A percentile compares a stretch with the other conserved stretches of the same genome.
Evolutionary conservation across 2,113 vertebrate species (phyloP).

Genomic region (Nestor notabilis): DNA sequence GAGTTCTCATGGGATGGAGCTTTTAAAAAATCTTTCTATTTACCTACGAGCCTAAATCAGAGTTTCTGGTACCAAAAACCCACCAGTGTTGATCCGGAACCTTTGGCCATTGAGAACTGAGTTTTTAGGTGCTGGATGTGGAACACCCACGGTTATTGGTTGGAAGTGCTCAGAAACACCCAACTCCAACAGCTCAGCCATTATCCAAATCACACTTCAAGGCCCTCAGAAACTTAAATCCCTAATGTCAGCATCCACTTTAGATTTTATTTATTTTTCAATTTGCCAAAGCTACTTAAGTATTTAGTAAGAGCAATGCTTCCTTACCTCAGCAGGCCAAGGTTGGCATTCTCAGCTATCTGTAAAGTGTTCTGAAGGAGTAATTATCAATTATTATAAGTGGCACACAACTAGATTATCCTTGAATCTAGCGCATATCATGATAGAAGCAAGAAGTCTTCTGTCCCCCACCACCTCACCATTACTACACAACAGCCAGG

Average conservation of each 20-base stretch:
- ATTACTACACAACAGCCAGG: background rate
- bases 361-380: conserved; percentile 2
- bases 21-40: background rate
- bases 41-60: background rate
- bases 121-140: background rate
- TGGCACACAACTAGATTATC: background rate
- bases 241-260: background rate
- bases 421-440: background rate
- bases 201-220: background rate
- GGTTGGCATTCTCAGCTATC: background rate
- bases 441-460: background rate
- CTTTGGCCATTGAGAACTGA: background rate
- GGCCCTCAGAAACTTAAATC: background rate
- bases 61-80: background rate
- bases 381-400: background rate
- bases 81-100: background rate
- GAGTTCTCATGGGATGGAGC: background rate
- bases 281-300: background rate
- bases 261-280: background rate
- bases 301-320: background rate
- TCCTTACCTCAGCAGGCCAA: conserved; percentile 21
- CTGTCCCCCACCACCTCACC: background rate
- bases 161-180: background rate
- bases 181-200: background rate
- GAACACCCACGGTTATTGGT: background rate